Evolutionary conservation across 2,113 vertebrate genomes (phyloP).

Genomic region (Oncorhynchus masou): DNA sequence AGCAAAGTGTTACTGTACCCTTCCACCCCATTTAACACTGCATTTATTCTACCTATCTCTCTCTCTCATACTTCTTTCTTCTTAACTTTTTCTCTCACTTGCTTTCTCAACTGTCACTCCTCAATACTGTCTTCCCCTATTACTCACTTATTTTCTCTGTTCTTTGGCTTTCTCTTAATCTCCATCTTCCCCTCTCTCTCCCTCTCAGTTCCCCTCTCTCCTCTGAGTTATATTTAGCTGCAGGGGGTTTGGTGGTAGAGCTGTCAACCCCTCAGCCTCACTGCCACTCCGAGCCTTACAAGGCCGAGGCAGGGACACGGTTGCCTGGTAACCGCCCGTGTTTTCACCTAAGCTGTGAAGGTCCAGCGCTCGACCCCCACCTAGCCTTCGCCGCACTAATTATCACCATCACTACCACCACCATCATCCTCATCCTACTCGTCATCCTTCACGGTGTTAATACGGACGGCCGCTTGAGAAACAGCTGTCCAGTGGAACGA

Average conservation of each 20-base stretch:
- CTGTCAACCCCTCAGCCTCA: slow-evolving; percentile 58
- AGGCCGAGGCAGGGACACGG: slow-evolving; percentile 55
- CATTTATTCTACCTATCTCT: slow-evolving; percentile 21
- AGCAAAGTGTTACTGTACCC: background rate
- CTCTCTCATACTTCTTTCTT: slow-evolving; percentile 41
- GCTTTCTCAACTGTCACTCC: background rate
- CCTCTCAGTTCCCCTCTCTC: slow-evolving; percentile 15
- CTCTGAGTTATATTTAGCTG: slow-evolving; percentile 52
- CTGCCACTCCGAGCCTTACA: slow-evolving; percentile 68
- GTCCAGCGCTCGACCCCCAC: slow-evolving; percentile 52
- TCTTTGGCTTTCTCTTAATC: slow-evolving; percentile 24
- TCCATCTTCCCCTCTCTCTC: slow-evolving; percentile 25
- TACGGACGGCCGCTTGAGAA: background rate
- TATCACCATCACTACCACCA: slow-evolving; percentile 27
- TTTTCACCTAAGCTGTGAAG: slow-evolving; percentile 68
- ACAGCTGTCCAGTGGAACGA: background rate
- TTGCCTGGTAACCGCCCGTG: slow-evolving; percentile 54
- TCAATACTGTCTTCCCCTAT: background rate
- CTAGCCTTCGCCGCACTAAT: slow-evolving; percentile 64
- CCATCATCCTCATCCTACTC: slow-evolving; percentile 25
- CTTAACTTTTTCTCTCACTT: slow-evolving; percentile 26
- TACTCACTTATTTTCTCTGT: background rate
- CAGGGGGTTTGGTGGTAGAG: slow-evolving; percentile 60
- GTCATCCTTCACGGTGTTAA: slow-evolving; percentile 1
- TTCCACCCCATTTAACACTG: background rate